Percentiles rank a stretch among this genome's conserved stretches.
phyloP scores from a whole-genome alignment of 1,140 invertebrate species.

The Diachasmimorpha longicaudata region DNA sequence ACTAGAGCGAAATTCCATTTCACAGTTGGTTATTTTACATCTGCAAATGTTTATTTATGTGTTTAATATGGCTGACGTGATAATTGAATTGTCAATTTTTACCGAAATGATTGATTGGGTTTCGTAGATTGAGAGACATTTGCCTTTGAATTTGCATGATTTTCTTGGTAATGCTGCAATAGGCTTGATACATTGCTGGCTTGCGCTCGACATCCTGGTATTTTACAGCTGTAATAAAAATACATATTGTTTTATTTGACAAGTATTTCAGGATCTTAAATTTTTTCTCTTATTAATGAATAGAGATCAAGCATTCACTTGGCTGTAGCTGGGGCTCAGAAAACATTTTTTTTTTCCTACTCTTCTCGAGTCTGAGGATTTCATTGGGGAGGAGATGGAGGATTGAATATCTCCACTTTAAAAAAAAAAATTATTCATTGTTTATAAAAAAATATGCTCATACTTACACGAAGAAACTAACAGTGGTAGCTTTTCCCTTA shows the following conservation, averaged over 20 bases:
- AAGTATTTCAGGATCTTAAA: too few relatives aligned
- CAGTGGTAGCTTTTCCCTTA: slow-evolving; percentile 52
- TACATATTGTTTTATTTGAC: slow-evolving; percentile 7
- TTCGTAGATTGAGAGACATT: slow-evolving; percentile 44
- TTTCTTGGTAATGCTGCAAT: slow-evolving; percentile 61
- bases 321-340: too few relatives aligned
- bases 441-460: background rate
- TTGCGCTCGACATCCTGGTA: slow-evolving; percentile 56
- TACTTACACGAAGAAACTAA: slow-evolving; percentile 60
- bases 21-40: slow-evolving; percentile 52
- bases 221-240: slow-evolving; percentile 49
- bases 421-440: background rate
- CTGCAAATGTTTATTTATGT: slow-evolving; percentile 29
- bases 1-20: slow-evolving; percentile 50
- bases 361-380: too few relatives aligned
- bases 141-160: slow-evolving; percentile 57
- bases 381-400: too few relatives aligned
- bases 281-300: too few relatives aligned
- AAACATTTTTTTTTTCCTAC: too few relatives aligned
- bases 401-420: too few relatives aligned
- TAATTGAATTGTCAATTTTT: slow-evolving; percentile 18
- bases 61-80: background rate
- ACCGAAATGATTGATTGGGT: slow-evolving; percentile 53
- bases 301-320: too few relatives aligned
- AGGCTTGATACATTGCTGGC: slow-evolving; percentile 53